Evolutionary conservation across 2,888 invertebrate species (phyloP).

Genomic region (Dione juno): DNA sequence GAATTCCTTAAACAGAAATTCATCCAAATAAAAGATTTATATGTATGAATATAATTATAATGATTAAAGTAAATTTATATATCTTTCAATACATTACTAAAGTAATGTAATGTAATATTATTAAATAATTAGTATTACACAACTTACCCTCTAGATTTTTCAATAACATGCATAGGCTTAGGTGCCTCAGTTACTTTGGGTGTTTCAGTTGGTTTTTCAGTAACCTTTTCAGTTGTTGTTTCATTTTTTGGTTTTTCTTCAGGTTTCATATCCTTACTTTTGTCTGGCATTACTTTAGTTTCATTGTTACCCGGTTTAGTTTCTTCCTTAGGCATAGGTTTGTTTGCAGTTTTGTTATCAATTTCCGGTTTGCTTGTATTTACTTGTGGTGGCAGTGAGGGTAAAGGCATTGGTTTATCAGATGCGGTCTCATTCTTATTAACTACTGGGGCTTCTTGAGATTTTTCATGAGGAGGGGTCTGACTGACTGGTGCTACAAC

Average conservation of each 20-base stretch:
- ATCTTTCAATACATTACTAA: too few relatives aligned
- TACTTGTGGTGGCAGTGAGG: background rate
- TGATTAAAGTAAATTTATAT: too few relatives aligned
- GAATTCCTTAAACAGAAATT: too few relatives aligned
- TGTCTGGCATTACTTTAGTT: slow-evolving; percentile 47
- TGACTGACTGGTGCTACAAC: background rate
- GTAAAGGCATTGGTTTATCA: background rate
- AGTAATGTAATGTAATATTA: too few relatives aligned
- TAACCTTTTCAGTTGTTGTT: slow-evolving; percentile 36
- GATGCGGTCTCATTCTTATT: slow-evolving; percentile 17
- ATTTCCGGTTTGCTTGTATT: slow-evolving; percentile 14
- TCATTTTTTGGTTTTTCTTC: slow-evolving; percentile 27
- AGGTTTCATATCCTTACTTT: slow-evolving; percentile 41
- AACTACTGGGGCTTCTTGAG: background rate
- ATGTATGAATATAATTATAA: too few relatives aligned
- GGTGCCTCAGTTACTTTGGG: slow-evolving; percentile 52
- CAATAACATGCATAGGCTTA: slow-evolving; percentile 49
- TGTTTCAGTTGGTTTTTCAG: slow-evolving; percentile 48
- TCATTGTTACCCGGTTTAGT: slow-evolving; percentile 43
- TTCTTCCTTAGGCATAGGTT: slow-evolving; percentile 7
- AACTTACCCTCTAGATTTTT: slow-evolving; percentile 62
- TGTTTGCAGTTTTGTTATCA: slow-evolving; percentile 16
- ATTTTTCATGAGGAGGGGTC: slow-evolving; percentile 10
- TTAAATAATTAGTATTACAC: too few relatives aligned
- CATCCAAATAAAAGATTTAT: too few relatives aligned